Evolutionary conservation across 2,113 vertebrate genomes (phyloP), one percentile per base, ranked within the genome.

Genomic region (Solenodon paradoxus): DNA sequence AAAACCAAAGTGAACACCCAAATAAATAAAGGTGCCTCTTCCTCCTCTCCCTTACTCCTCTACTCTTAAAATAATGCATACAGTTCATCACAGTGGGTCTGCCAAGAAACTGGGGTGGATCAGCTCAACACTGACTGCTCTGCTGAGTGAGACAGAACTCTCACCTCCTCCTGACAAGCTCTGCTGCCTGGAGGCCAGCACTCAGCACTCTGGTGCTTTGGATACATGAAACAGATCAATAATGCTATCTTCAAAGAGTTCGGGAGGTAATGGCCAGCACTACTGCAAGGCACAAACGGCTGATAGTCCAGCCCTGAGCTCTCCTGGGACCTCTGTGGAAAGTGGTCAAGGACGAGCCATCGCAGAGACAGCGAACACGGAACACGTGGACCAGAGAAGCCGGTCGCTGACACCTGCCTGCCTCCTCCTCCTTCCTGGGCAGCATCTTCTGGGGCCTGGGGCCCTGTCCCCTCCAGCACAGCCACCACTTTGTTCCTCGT

Each of bases 401-500:
- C 9, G 6, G 71, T 26, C 55, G 61, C 30, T 10, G 42, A 53
- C 20, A 22, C 5, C 17, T 0, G 11, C 8, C 4, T 3, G 1
- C 26, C 12, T 30, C 74, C 17, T 16, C 17, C 47, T 9, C 55
- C 53, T 16, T 28, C 2, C 12, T 2, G 11, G 24, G 22, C 32
- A 9, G 7, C 15, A 53, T 30, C 42, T 61, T 32, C 78, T 55
- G 30, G 3, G n/a, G n/a, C n/a, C n/a, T n/a, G 19, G 38, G 17
- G 17, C 0, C 3, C 26, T n/a, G 11, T 8, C 3, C 5, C 2
- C 19, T 30, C 38, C 0, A 9, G 24, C 49, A 47, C 4, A 8
- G 15, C 9, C n/a, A 12, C 40, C 16, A 32, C 9, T 28, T 26
- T 47, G 19, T 26, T 20, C 47, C 57, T 59, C 5, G 0, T 35